Evolutionary conservation across 1,140 invertebrate genomes (phyloP), one percentile per base, ranked within the genome.

Genomic region (Sycophila sp.): DNA sequence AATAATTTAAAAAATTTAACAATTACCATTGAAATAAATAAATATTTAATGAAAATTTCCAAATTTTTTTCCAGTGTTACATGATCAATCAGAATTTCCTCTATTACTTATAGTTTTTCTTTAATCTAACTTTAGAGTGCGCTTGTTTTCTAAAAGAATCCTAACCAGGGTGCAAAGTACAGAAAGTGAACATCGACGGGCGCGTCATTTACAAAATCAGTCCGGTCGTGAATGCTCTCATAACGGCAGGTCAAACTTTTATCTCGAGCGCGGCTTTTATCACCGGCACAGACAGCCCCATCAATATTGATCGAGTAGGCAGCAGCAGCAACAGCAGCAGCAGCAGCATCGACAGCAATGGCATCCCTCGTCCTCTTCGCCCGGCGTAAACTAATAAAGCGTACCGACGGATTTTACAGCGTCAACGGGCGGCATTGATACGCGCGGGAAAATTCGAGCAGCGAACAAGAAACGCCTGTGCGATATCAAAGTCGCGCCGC

Each of bases 251-350:
- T 59, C n/a, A 59, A 59, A 40, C 55, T 59, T 40, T 38, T 59
- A 59, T 59, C 55, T 59, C 34, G 32, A 38, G 11, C 32, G 19
- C 45, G 30, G n/a, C 60, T 64, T 64, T n/a, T 64, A 64, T 64
- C 60, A 30, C 42, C 19, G 8, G 24, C 28, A 32, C 26, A 51
- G 30, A 17, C 28, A 47, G 19, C 47, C 36, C 47, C 60, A 51
- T 64, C 45, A 51, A 51, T 64, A 51, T 64, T 51, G 47, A 22
- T 64, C 47, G 60, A 38, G 40, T 56, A 32, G 53, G 30, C 49
- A 30, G n/a, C n/a, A n/a, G n/a, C n/a, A n/a, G n/a, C n/a, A n/a
- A n/a, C n/a, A n/a, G n/a, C n/a, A n/a, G n/a, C n/a, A n/a, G n/a
- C n/a, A n/a, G n/a, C n/a, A n/a, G n/a, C n/a, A n/a, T n/a, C 17